A percentile compares a stretch with the other conserved stretches of the same genome.
Evolutionary conservation across 53 echinoderm and acorn worm genomes (phyloP).

Genomic region (Zoroaster sp.): DNA sequence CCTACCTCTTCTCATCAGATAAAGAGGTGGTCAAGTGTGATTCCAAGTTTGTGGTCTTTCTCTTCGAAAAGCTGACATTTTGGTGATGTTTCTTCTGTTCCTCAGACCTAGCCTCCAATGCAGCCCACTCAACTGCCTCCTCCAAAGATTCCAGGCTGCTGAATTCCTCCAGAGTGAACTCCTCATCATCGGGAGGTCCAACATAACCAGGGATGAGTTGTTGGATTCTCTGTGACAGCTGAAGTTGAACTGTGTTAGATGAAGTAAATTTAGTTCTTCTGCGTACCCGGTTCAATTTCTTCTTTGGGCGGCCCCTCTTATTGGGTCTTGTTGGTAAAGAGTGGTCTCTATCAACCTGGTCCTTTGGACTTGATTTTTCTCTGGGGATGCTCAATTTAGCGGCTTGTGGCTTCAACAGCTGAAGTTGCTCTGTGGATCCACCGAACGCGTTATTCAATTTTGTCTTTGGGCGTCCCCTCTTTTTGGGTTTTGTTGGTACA

Average conservation of each 20-base stretch:
- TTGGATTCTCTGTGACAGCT: background rate
- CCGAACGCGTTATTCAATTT: no score
- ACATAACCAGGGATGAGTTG: slow-evolving; percentile 31
- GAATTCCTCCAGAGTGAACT: slow-evolving; percentile 28
- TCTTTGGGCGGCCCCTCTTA: background rate
- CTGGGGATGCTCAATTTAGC: background rate
- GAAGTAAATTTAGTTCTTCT: background rate
- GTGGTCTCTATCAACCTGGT: no score
- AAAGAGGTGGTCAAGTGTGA: background rate
- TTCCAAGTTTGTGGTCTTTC: background rate
- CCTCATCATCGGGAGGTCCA: slow-evolving; percentile 1
- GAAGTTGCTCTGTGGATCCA: background rate
- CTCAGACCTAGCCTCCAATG: background rate
- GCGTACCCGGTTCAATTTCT: background rate
- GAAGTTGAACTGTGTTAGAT: background rate
- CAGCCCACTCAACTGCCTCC: slow-evolving; percentile 6
- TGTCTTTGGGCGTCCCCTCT: background rate
- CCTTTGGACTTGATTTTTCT: background rate
- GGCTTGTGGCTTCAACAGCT: background rate
- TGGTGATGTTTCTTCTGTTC: background rate
- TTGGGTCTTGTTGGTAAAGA: background rate
- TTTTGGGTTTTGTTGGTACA: background rate
- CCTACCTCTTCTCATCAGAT: slow-evolving; percentile 28
- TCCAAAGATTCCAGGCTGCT: slow-evolving; percentile 4
- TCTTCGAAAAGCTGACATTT: background rate